Evolutionary conservation across 92 coral and sea anemone species (phyloP), one percentile per base, ranked within the genome.

Genomic region (Porites lobata): DNA sequence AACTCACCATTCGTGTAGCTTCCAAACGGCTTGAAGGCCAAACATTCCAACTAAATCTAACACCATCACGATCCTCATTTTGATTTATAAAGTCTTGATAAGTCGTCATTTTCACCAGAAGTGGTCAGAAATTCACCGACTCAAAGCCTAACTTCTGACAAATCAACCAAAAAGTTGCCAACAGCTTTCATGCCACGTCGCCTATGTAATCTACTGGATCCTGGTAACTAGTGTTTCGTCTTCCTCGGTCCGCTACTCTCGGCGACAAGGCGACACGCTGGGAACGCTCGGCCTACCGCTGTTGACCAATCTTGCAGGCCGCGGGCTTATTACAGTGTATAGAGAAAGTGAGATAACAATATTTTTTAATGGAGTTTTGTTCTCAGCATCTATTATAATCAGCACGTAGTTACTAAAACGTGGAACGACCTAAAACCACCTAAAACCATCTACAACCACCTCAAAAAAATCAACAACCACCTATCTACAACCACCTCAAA

Each of bases 21-120:
- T 96, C 99, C 67, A 96, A 90, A n/a, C 99, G 96, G 79, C 99
- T 96, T 12, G 99, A 96, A 26, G 99, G 99, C 99, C 99, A 96
- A 26, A 96, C 99, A 83, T 96, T 96, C 99, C 99, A 96, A 86
- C 99, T 95, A 85, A 96, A 96, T 70, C 99, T 91, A 58, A 96
- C 96, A 78, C 99, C 99, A 89, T 96, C 99, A 74, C 99, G 92
- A 83, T 96, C 99, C 86, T 96, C 99, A 80, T 95, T 96, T 87
- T 96, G 99, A 77, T 92, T 96, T 76, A 96, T 96, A 94, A 93
- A 96, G 69, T 96, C 98, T 87, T 96, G 99, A 89, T 96, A 96
- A 32, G 98, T 95, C 65, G 96, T 83, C 99, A 95, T 95, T 93
- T 96, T 89, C 24, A 22, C 87, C 50, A 70, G 32, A 56, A 57